A percentile compares a stretch with the other conserved stretches of the same genome.
Evolutionary conservation across 2,113 vertebrate genomes (phyloP).

Genomic region (Maccullochella peelii): DNA sequence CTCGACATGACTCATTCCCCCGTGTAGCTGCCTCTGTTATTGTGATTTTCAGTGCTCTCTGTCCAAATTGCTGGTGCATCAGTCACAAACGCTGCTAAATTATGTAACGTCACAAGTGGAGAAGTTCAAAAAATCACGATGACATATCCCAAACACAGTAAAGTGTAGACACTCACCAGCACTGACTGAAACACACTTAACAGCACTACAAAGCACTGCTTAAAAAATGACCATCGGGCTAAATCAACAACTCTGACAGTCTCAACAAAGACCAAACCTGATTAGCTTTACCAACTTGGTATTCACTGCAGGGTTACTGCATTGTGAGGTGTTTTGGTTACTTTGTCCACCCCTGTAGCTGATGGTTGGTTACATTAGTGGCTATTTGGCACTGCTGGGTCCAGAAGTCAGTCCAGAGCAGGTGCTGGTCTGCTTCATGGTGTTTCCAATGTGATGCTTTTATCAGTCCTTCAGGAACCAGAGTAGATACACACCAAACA

Average conservation of each 20-base stretch:
- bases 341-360: background rate
- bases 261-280: background rate
- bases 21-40: slow-evolving; percentile 49
- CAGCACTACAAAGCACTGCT: background rate
- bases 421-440: background rate
- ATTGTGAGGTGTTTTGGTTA: background rate
- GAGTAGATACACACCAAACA: background rate
- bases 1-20: slow-evolving; percentile 57
- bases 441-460: background rate
- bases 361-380: background rate
- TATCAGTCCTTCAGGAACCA: background rate
- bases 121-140: slow-evolving; percentile 38
- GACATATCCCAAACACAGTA: background rate
- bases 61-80: slow-evolving; percentile 48
- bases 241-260: background rate
- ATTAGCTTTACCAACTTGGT: background rate
- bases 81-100: slow-evolving; percentile 41
- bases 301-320: background rate
- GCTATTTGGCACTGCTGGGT: background rate
- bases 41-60: slow-evolving; percentile 40
- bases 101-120: slow-evolving; percentile 59
- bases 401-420: background rate
- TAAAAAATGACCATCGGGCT: background rate
- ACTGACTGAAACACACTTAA: slow-evolving; percentile 13
- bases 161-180: slow-evolving; percentile 5